Conservation (phyloP, 2,113 vertebrate genomes). For the Chaetorhynchus papuensis region DNA sequence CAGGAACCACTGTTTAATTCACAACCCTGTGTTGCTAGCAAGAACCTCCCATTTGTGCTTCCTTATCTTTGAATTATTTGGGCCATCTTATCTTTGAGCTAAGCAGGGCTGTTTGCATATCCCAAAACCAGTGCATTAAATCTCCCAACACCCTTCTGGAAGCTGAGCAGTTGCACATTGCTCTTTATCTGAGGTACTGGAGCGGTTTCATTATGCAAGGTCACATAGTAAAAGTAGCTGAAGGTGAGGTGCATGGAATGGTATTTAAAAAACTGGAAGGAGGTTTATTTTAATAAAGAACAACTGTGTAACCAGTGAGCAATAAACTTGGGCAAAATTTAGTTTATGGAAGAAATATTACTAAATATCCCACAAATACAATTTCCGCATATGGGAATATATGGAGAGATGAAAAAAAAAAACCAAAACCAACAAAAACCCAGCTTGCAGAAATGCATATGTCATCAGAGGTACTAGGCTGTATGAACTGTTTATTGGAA, state of each 20-base stretch:
- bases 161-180: background rate
- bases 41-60: background rate
- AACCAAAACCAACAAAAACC: background rate
- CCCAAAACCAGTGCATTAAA: background rate
- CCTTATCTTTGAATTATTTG: conserved; percentile 41
- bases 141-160: conserved; percentile 15
- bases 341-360: conserved; percentile 1
- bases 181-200: background rate
- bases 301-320: background rate
- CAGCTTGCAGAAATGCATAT: background rate
- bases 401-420: background rate
- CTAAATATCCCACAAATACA: conserved; percentile 10
- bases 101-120: conserved; percentile 4
- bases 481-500: conserved; percentile 46
- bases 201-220: background rate
- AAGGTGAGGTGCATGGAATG: background rate
- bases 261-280: background rate
- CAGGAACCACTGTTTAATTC: background rate
- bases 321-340: conserved; percentile 14
- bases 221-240: background rate
- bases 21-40: background rate
- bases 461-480: conserved; percentile 13
- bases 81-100: conserved; percentile 6
- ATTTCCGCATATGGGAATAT: background rate
- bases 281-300: conserved; percentile 26